Base-by-base conservation (phyloP, 2,888 invertebrate species). In the Athalia rosae region DNA sequence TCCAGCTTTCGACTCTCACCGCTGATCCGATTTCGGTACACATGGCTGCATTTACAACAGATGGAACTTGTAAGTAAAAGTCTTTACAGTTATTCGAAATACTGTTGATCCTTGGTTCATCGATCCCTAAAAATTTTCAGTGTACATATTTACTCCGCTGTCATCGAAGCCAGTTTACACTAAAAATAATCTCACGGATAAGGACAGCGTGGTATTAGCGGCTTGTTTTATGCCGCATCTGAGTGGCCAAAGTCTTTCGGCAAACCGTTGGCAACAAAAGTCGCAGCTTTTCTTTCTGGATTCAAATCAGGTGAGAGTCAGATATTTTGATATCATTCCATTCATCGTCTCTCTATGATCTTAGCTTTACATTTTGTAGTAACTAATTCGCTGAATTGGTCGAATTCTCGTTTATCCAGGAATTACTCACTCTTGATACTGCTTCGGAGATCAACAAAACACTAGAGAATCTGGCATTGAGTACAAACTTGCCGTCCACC, bases 21-120 rank as follows among this genome's bases (percentile, higher is more conserved):
- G 89, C 92, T 9, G 95, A 96, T 89, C 92, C 93, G 0, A 90
- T 92, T 67, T 93, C 94, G 0, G 92, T 92, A 69, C 92, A 92
- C 85, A 94, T 96, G 92, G 95, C 94, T 1, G 93, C 93, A 13
- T 92, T 95, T 81, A 94, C 95, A 0, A 86, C 87, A 6, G 90
- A 92, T 81, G 93, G 93, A 83, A 93, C 93, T 83, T 91, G 95
- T 95, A 91, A 92, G 92, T 89, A 63, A 6, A 56, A 53, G 0
- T 53, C 53, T 3, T 6, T 4, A n/a, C 9, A 4, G 9, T 62
- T 61, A 66, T 53, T 56, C 73, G 50, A 61, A 47, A 43, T 61
- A 47, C 67, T 67, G n/a, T n/a, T n/a, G n/a, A 43, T n/a, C 41
- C 15, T 59, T 71, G 45, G 15, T 77, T 48, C 50, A 48, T 53